These are phyloP conservation scores for Pachypeltis micranthus DNA, from an alignment of 1,140 invertebrate genomes.

Conservation along the genomic window DNA sequence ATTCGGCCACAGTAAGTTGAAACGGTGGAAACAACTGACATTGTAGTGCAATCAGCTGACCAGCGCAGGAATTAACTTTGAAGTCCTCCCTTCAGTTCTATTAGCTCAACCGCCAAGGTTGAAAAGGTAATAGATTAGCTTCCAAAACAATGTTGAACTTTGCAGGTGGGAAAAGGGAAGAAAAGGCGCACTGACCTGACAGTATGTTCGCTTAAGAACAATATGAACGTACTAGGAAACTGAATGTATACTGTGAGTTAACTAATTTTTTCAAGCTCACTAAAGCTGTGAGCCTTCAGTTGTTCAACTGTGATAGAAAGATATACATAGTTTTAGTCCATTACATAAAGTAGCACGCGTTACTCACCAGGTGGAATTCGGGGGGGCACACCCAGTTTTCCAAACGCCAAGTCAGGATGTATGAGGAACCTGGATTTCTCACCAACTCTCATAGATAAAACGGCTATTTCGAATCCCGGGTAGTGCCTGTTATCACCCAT, in stretches of 20 bases:
- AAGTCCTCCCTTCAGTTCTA: no score
- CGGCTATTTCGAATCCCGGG: conserved; percentile 50
- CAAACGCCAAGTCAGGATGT: conserved; percentile 50
- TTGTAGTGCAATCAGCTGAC: no score
- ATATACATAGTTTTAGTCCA: background rate
- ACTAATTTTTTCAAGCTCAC: background rate
- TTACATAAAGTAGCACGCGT: background rate
- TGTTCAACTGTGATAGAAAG: background rate
- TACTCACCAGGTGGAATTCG: conserved; percentile 52
- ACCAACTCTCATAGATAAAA: conserved; percentile 48
- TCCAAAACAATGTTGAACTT: no score
- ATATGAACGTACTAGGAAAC: no score
- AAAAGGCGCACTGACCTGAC: no score
- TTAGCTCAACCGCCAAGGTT: no score
- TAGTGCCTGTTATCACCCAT: conserved; percentile 39
- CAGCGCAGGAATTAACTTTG: no score
- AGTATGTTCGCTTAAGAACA: no score
- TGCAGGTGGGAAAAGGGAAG: no score
- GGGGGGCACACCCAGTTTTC: conserved; percentile 46
- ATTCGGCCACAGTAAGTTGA: no score
- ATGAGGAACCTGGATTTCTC: conserved; percentile 56
- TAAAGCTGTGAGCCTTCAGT: background rate
- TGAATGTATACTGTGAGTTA: background rate
- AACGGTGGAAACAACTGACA: no score
- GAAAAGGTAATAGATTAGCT: no score